Evolutionary conservation across 2,797 vertebrate species (phyloP), one percentile per base, ranked within the genome.

Genomic region (Alauda arvensis): DNA sequence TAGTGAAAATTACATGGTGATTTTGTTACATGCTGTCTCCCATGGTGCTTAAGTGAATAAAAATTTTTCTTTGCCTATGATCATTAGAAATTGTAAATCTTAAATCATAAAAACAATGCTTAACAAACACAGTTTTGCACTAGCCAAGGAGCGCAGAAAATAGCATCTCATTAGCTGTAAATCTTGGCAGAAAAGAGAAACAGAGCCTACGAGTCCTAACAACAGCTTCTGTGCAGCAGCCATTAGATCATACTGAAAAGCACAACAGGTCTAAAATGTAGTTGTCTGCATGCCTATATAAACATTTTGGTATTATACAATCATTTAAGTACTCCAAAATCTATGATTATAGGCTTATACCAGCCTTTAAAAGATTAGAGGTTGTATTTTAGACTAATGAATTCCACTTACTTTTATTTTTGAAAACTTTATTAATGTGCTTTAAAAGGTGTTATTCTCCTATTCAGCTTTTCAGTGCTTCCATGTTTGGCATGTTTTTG

Each of bases 161-260:
- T 75, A 93, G 15, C 20, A 31, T 90, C 68, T 92, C 45, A 89
- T 93, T 91, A 91, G 76, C 62, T 7, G 3, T 62, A 91, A 86
- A 82, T 90, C 77, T 88, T 94, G 90, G 83, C 59, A 86, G 75
- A 77, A 91, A 81, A 80, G 29, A 34, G 65, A 91, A 94, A 82
- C 19, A 68, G 76, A 86, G 52, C 55, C 53, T 66, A 62, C 68
- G 83, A 90, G 75, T 61, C 71, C 55, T 77, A 90, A 87, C 14
- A 81, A 81, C 68, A 85, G 83, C 77, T 95, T 90, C 91, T 90
- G 85, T 89, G 68, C 77, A 89, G 70, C 42, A 90, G 62, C n/a
- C 66, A 74, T 90, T 87, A 90, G 85, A 77, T 87, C 77, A 82
- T 28, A 31, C 48, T 69, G 90, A 81, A 92, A 88, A 87, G 61